phyloP scores from a whole-genome alignment of 2,113 vertebrate species.

The Sardina pilchardus region DNA sequence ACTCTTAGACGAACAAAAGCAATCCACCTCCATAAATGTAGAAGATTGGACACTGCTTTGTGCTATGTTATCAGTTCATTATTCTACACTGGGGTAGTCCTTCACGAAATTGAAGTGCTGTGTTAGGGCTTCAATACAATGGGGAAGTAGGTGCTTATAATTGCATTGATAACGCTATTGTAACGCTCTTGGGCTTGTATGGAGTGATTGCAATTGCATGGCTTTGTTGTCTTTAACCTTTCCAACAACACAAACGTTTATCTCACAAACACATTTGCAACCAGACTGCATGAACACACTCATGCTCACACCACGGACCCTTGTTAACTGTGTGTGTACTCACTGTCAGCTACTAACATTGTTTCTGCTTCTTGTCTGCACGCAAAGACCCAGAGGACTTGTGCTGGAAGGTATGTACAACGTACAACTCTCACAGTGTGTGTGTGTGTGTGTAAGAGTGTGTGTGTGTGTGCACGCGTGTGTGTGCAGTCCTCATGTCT shows the following conservation, averaged over 20 bases:
- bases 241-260: background rate
- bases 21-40: background rate
- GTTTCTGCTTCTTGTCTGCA: conserved; percentile 83
- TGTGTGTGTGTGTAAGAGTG: background rate
- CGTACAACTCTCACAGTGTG: conserved; percentile 14
- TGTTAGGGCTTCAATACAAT: background rate
- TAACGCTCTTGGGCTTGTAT: background rate
- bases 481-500: background rate
- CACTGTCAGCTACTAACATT: conserved; percentile 75
- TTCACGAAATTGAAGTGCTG: background rate
- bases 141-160: background rate
- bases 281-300: background rate
- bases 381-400: conserved; percentile 90
- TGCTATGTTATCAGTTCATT: background rate
- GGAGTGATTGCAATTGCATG: background rate
- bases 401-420: conserved; percentile 93
- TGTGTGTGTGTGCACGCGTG: background rate
- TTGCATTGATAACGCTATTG: background rate
- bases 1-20: background rate
- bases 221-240: background rate
- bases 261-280: background rate
- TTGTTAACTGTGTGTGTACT: conserved; percentile 24
- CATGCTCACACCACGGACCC: conserved; percentile 27
- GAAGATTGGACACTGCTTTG: background rate
- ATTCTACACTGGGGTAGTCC: background rate